Percentiles rank a stretch among this genome's conserved stretches.
Evolutionary conservation across 2,797 vertebrate genomes (phyloP).

Genomic region (Cyprinella venusta): DNA sequence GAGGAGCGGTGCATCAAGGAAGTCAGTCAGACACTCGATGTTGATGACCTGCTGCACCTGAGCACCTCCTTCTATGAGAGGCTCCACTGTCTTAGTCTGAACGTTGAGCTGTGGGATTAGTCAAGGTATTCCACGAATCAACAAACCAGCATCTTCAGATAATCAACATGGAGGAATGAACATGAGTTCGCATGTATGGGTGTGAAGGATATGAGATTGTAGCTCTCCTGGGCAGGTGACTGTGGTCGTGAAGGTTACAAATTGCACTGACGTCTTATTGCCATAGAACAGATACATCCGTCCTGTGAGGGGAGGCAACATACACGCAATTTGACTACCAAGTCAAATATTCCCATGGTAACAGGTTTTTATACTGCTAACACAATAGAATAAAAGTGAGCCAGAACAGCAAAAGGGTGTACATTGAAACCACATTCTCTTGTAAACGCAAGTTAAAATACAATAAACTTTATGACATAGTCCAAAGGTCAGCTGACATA

Average conservation of each 20-base stretch:
- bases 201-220: conserved; percentile 88
- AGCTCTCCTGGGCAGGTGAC: conserved; percentile 88
- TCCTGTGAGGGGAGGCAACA: conserved; percentile 70
- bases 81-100: conserved; percentile 88
- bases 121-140: conserved; percentile 74
- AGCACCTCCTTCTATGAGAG: conserved; percentile 89
- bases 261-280: conserved; percentile 93
- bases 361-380: background rate
- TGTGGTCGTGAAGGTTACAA: conserved; percentile 86
- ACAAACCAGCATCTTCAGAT: background rate
- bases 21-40: conserved; percentile 90
- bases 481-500: conserved; percentile 14
- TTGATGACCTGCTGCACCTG: conserved; percentile 95
- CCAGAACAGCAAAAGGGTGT: background rate
- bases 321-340: background rate
- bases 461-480: conserved; percentile 12
- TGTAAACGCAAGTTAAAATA: background rate
- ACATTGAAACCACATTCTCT: background rate
- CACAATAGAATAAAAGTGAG: background rate
- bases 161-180: background rate
- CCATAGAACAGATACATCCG: conserved; percentile 95
- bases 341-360: conserved; percentile 10
- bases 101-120: conserved; percentile 85
- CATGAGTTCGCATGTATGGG: background rate
- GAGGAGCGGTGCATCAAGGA: conserved; percentile 83